phyloP scores from a whole-genome alignment of 2,888 invertebrate species.

The Tanypteryx hageni region DNA sequence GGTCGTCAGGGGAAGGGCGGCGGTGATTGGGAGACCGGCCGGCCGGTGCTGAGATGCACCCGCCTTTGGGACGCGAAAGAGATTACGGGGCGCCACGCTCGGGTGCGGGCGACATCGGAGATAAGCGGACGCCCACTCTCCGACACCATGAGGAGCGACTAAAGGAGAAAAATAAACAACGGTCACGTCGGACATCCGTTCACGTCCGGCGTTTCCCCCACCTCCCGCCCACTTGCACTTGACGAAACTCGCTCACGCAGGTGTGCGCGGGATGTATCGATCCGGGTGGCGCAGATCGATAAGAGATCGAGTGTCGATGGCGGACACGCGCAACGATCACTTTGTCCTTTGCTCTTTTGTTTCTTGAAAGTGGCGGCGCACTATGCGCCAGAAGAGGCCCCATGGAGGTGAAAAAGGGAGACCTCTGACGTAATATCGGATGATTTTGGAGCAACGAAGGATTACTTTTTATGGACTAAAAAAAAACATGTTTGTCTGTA shows the following conservation, averaged over 20 bases:
- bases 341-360: slow-evolving; percentile 20
- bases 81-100: too few species aligned
- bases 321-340: not conserved
- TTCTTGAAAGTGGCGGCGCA: not conserved
- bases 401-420: not conserved
- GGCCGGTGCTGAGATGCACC: not conserved
- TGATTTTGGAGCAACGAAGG: not conserved
- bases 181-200: not conserved
- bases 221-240: not conserved
- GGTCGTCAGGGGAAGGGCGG: not conserved
- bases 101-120: not conserved
- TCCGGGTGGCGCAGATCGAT: not conserved
- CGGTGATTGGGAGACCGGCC: not conserved
- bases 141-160: not conserved
- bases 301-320: not conserved
- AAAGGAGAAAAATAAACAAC: not conserved
- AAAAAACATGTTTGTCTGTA: slow-evolving; percentile 39
- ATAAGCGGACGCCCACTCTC: not conserved
- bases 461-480: slow-evolving; percentile 14
- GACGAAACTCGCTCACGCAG: not conserved
- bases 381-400: not conserved
- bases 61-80: too few species aligned
- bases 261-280: not conserved
- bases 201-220: not conserved
- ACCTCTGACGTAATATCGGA: not conserved